Base-by-base conservation (phyloP, 2,888 invertebrate species). In the Girardia tigrina region DNA sequence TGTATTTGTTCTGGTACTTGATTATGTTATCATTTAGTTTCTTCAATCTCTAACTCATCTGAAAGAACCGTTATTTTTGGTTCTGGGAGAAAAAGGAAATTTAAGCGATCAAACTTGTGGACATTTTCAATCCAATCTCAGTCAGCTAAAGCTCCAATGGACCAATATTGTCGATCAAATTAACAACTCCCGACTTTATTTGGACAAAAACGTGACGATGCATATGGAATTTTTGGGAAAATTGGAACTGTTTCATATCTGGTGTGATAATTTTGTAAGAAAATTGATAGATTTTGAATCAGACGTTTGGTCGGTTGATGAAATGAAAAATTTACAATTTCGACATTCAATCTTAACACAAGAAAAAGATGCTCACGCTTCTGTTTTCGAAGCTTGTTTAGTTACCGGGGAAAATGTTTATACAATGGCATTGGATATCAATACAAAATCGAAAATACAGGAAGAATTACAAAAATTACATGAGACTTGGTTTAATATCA, bases 141-240 rank as follows among this genome's bases (percentile, higher is more conserved):
- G n/a, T 56, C 2, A 8, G 2, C 56, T 56, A 23, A 56, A 56
- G 23, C 23, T 56, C 4, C 56, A 56, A 56, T 56, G 56, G 56
- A 2, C n/a, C 4, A 56, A 56, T 12, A 56, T 56, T 23, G 23
- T 23, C n/a, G 56, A 56, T 20, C 56, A 56, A 12, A 56, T 56
- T 8, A 56, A 16, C n/a, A 56, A 56, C n/a, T 56, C 56, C 8
- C n/a, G 23, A 56, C 56, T n/a, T 20, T 56, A 56, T 56, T 23
- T 56, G 2, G 56, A 56, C 56, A 56, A 56, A 56, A 56, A 4
- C n/a, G 56, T 56, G 23, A 2, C n/a, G n/a, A 56, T 2, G 4
- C 23, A 56, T 56, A 20, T 56, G n/a, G 56, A 56, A 56, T 56
- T 56, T 56, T 56, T 56, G n/a, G 56, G 56, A 23, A 56, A 56